Evolutionary conservation across 2,888 invertebrate genomes (phyloP).

Genomic region (Ormyrus thymus): DNA sequence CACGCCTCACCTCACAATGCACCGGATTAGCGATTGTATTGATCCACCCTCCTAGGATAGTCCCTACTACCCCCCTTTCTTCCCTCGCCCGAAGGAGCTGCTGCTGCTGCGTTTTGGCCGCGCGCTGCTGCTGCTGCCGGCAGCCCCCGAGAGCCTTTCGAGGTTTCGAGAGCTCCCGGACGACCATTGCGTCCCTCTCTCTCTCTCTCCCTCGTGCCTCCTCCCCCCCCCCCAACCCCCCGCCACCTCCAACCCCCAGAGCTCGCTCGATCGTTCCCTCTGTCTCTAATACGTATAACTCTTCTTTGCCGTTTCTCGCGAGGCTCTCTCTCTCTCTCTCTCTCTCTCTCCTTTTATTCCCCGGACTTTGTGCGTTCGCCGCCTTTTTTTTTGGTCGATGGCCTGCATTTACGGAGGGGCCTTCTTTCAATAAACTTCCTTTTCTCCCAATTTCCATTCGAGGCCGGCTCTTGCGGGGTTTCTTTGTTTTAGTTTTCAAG

Average conservation of each 20-base stretch:
- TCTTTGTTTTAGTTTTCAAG: too few relatives aligned
- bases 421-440: too few relatives aligned
- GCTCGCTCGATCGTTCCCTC: not conserved
- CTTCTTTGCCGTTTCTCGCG: conserved; percentile 21
- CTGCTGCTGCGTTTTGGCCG: conserved; percentile 59
- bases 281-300: conserved; percentile 26
- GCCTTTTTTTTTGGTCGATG: too few relatives aligned
- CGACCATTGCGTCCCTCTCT: conserved; percentile 53
- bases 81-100: conserved; percentile 58
- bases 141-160: conserved; percentile 58
- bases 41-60: conserved; percentile 74
- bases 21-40: conserved; percentile 75
- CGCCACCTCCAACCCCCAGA: conserved; percentile 1
- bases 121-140: conserved; percentile 36
- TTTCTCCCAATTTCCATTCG: too few relatives aligned
- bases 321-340: not conserved
- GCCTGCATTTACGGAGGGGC: too few relatives aligned
- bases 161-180: conserved; percentile 53
- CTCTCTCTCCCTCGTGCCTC: conserved; percentile 34
- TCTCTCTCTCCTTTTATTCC: not conserved
- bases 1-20: conserved; percentile 75
- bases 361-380: too few relatives aligned
- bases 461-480: too few relatives aligned
- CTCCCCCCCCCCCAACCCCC: conserved; percentile 7
- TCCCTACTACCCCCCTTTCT: conserved; percentile 64